These are phyloP conservation scores for Anguilla japonica DNA, from an alignment of 2,113 vertebrate species.

Conservation along the genomic window DNA sequence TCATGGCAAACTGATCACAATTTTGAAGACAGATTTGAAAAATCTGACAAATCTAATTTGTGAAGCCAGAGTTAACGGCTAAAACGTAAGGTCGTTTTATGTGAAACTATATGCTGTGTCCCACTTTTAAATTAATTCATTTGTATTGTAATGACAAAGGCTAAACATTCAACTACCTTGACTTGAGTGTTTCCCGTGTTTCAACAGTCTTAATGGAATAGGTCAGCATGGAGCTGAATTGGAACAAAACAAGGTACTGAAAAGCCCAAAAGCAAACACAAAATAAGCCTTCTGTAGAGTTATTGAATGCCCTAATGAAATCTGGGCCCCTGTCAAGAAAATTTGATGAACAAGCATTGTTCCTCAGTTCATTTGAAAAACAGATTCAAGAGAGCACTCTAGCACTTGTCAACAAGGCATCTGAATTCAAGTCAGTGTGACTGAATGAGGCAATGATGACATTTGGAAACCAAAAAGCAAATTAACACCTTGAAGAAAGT, in stretches of 20 bases:
- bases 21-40: too few species aligned
- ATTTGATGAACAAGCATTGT: not conserved
- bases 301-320: not conserved
- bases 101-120: not conserved
- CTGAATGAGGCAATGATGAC: not conserved
- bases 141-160: not conserved
- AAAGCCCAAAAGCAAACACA: not conserved
- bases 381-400: not conserved
- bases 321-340: not conserved
- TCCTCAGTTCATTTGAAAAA: not conserved
- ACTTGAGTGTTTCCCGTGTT: not conserved
- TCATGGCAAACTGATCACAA: too few species aligned
- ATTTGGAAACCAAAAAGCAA: not conserved
- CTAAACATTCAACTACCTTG: not conserved
- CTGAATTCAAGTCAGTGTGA: not conserved
- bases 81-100: too few species aligned
- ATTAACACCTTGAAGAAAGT: not conserved
- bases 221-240: not conserved
- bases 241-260: not conserved
- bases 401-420: not conserved
- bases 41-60: too few species aligned
- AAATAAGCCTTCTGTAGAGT: not conserved
- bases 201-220: not conserved
- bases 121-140: not conserved
- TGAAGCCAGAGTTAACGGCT: too few species aligned